Evolutionary conservation across 1,140 invertebrate species (phyloP), one percentile per base, ranked within the genome.

Genomic region (Vanessa tameamea): DNA sequence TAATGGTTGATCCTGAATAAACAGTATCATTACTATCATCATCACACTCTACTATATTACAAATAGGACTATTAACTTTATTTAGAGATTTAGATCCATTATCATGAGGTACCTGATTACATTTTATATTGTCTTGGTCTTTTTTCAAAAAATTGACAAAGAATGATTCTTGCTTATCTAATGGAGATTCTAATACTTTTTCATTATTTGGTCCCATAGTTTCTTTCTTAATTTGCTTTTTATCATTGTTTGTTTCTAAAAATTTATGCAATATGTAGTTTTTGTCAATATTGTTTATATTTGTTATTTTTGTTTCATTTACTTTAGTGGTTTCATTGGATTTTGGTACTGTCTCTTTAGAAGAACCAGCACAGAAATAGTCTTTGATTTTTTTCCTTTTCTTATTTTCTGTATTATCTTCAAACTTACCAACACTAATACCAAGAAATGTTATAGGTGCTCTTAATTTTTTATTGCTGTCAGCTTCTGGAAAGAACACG

Each of bases 391-490:
- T 94, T 73, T 87, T 94, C 16, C 90, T 94, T 79, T 95, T 95
- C 77, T 94, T 95, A 57, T 84, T 87, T 11, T 93, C 89, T 37
- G 82, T 78, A 37, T 87, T 88, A 76, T 95, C 94, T 81, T 95
- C 93, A 93, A 98, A 98, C 90, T 98, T 98, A 3, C 95, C 95
- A 20, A 96, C 96, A 77, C 96, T 96, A 3, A 98, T 92, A 8
- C 96, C 96, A 11, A 98, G 88, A 86, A 95, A 96, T 71, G 94
- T 94, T 16, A 98, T 94, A 1, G 94, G 93, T 72, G 94, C 93
- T 77, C 94, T 92, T 3, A 94, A 80, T 43, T 81, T 91, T 59
- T 88, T 84, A 37, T 94, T 87, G n/a, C 61, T 50, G 74, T 90
- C 88, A 20, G 72, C 75, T 77, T 86, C 90, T 92, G 79, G 59